Conservation (phyloP, 2,113 vertebrate species). For the Hemichromis elongatus region DNA sequence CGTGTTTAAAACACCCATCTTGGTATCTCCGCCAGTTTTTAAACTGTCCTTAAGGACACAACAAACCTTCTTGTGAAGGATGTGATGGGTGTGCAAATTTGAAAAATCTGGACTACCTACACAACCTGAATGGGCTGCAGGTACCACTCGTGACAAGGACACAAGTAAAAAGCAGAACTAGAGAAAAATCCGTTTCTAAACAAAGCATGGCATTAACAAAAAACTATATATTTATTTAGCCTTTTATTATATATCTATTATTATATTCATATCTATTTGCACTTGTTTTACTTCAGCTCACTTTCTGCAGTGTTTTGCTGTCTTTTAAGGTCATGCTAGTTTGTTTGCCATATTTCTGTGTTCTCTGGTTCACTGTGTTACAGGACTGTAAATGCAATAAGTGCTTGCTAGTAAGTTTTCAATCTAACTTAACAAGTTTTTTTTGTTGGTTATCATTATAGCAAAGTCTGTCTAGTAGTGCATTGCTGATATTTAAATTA, state of each 20-base stretch:
- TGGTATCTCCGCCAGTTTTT: background rate
- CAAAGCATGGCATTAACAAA: background rate
- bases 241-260: background rate
- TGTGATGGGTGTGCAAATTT: background rate
- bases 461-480: background rate
- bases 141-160: background rate
- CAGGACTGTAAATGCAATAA: background rate
- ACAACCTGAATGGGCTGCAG: background rate
- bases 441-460: background rate
- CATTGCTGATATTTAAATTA: background rate
- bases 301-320: background rate
- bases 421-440: background rate
- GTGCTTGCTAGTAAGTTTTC: background rate
- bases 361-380: background rate
- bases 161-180: background rate
- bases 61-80: background rate
- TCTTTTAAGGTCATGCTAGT: background rate
- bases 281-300: background rate
- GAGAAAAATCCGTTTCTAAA: background rate
- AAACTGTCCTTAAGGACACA: background rate
- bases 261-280: background rate
- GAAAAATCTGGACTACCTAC: background rate
- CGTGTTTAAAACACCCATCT: background rate
- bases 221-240: accelerated
- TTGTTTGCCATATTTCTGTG: background rate